Base-by-base conservation (phyloP, 1,140 invertebrate genomes). In the Cepaea nemoralis region DNA sequence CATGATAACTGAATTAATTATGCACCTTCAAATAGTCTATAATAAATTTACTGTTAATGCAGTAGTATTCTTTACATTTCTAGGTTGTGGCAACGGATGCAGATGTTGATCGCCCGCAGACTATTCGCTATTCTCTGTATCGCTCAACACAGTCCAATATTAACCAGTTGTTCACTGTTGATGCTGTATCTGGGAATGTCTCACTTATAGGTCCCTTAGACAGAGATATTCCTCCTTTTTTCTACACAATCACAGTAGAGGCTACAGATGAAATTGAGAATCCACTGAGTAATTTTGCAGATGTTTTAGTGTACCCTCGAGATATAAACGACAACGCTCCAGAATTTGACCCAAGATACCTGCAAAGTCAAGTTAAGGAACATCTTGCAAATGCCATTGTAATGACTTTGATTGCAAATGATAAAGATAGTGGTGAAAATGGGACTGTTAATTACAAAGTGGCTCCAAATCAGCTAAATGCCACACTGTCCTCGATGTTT, bases 301-400 rank as follows among this genome's bases (percentile, higher is more conserved):
- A 67, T 16, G 63, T 79, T 40, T 10, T 12, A 22, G 63, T 79
- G 16, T 27, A 31, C 69, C 77, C 77, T 10, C 45, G 40, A 27
- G 77, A 79, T 31, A 48, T 79, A 31, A 79, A 79, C 39, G 77
- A 79, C 42, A 79, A 77, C 39, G n/a, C 6, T 27, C 77, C 77
- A 27, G 66, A 8, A 40, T 79, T 79, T 69, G 39, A 69, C 5
- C 12, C 12, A 48, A 33, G 22, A 24, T 67, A 42, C 31, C 40
- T 69, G 1, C 19, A n/a, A 35, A 63, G 59, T 10, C 27, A 6
- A 14, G n/a, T 79, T 14, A 1, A 31, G 3, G 77, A 79, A 35
- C 19, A 79, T 45, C 31, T 40, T 69, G 22, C 48, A 1, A 39
- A 67, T 69, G 31, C 42, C 19, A 22, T 33, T 19, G 73, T 75